phyloP scores from a whole-genome alignment of 2,113 vertebrate species.

The Microcebus jonahi region DNA sequence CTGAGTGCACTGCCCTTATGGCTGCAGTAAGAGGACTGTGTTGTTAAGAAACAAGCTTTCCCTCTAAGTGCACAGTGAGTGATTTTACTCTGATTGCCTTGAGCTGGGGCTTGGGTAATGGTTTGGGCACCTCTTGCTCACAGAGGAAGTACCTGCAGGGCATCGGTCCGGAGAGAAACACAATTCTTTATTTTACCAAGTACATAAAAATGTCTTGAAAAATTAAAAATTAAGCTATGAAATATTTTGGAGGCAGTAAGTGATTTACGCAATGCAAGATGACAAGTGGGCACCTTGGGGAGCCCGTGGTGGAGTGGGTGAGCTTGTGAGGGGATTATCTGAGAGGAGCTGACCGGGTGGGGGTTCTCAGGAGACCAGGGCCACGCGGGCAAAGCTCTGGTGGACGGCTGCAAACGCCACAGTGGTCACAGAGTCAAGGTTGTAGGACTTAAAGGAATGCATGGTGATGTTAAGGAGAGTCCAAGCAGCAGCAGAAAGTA shows the following conservation, averaged over 20 bases:
- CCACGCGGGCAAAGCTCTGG: not conserved
- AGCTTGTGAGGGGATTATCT: fast-evolving
- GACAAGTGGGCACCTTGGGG: fast-evolving
- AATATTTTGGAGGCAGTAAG: not conserved
- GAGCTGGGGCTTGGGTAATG: fast-evolving
- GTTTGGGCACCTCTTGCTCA: fast-evolving
- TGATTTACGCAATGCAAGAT: fast-evolving
- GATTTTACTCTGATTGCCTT: not conserved
- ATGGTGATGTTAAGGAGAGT: fast-evolving
- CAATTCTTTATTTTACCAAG: not conserved
- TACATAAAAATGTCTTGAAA: not conserved
- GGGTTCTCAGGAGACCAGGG: no score
- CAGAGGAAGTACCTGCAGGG: fast-evolving
- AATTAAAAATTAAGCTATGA: not conserved
- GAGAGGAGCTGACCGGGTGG: fast-evolving
- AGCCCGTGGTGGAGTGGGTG: fast-evolving
- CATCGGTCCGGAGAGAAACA: not conserved
- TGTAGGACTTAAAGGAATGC: fast-evolving
- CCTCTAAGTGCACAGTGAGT: no score
- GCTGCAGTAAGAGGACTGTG: fast-evolving
- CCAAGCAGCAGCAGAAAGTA: fast-evolving
- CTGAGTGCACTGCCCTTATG: fast-evolving
- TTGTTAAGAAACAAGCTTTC: fast-evolving
- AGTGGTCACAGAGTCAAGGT: fast-evolving
- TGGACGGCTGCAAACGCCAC: fast-evolving